Evolutionary conservation across 2,888 invertebrate species (phyloP).

Genomic region (Netelia inedita): DNA sequence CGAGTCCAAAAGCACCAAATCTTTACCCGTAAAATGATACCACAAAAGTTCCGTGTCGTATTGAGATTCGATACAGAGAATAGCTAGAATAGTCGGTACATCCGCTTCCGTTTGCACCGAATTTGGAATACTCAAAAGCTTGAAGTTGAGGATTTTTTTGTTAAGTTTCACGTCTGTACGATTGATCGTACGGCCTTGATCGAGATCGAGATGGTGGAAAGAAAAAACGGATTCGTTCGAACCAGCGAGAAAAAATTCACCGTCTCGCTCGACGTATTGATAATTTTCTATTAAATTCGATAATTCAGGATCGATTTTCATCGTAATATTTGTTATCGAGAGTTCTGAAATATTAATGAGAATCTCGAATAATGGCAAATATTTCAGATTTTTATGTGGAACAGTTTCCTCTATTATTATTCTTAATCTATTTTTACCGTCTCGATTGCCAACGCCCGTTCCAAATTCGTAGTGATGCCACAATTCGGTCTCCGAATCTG

Average conservation of each 20-base stretch:
- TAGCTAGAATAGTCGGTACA: slow-evolving; percentile 74
- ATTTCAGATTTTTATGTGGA: background rate
- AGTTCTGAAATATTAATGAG: slow-evolving; percentile 72
- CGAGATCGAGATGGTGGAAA: slow-evolving; percentile 70
- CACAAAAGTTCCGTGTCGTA: slow-evolving; percentile 76
- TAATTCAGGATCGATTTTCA: slow-evolving; percentile 61
- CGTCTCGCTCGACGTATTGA: slow-evolving; percentile 70
- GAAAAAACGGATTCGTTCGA: slow-evolving; percentile 59
- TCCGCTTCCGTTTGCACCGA: slow-evolving; percentile 10
- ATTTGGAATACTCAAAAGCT: slow-evolving; percentile 73
- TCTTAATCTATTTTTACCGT: slow-evolving; percentile 80
- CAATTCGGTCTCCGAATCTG: slow-evolving; percentile 67
- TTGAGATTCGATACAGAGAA: slow-evolving; percentile 74
- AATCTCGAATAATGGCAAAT: slow-evolving; percentile 6
- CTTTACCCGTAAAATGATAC: slow-evolving; percentile 77
- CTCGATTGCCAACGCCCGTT: slow-evolving; percentile 82
- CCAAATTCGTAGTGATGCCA: slow-evolving; percentile 83
- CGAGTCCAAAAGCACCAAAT: slow-evolving; percentile 74
- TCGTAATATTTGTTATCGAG: slow-evolving; percentile 71
- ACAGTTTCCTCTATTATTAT: background rate
- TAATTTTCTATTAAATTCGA: slow-evolving; percentile 68
- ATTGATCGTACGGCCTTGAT: slow-evolving; percentile 10
- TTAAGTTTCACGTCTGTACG: slow-evolving; percentile 39
- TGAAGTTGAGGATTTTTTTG: slow-evolving; percentile 74
- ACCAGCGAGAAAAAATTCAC: slow-evolving; percentile 70